Evolutionary conservation across 2,797 vertebrate species (phyloP).

Genomic region (Ispidina picta): DNA sequence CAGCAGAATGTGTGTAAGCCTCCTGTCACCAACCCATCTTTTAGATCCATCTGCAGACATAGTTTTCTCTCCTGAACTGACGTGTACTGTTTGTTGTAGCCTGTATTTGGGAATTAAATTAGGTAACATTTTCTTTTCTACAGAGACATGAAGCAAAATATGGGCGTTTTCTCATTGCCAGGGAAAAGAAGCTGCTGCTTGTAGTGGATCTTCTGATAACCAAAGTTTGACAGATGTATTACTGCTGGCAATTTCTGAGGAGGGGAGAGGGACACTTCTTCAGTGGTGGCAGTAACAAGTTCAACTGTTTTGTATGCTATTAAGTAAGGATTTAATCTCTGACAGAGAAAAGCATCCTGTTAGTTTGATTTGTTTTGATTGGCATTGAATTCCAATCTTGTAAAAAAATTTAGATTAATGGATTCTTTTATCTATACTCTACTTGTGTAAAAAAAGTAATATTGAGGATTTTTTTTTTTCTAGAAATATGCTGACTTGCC

Average conservation of each 20-base stretch:
- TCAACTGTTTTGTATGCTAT: conserved; percentile 30
- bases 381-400: conserved; percentile 44
- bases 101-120: conserved; percentile 1
- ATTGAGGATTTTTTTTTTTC: conserved; percentile 38
- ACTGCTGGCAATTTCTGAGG: not conserved
- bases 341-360: conserved; percentile 31
- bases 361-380: conserved; percentile 59
- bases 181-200: conserved; percentile 14
- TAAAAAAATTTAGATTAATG: conserved; percentile 62
- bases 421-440: conserved; percentile 54
- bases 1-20: not conserved
- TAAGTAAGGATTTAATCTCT: conserved; percentile 60
- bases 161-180: not conserved
- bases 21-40: not conserved
- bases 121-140: not conserved
- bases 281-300: conserved; percentile 41
- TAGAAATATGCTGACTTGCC: conserved; percentile 39
- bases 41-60: not conserved
- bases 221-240: conserved; percentile 36
- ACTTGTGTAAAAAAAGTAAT: conserved; percentile 9
- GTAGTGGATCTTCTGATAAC: conserved; percentile 25
- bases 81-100: not conserved
- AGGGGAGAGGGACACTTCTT: conserved; percentile 24
- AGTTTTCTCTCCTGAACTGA: accelerated
- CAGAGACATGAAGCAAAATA: not conserved